These are phyloP conservation scores for Meles meles DNA, from an alignment of 2,113 vertebrate species.

Conservation along the genomic window DNA sequence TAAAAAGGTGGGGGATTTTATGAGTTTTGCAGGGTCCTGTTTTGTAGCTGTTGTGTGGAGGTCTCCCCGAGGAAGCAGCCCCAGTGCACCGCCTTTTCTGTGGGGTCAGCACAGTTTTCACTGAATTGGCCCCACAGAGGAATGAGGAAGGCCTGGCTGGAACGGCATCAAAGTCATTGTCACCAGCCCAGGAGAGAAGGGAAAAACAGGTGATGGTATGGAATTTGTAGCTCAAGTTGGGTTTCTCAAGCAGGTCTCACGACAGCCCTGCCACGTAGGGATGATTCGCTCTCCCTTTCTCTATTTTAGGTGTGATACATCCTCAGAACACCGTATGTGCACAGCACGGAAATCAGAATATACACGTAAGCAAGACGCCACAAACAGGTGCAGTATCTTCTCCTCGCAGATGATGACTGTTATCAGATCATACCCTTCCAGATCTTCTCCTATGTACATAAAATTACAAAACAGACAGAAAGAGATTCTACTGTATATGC, in stretches of 20 bases:
- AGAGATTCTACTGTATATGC: neutral
- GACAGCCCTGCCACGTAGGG: too few species aligned
- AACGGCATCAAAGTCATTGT: neutral
- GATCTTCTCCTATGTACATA: neutral
- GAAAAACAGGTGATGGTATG: neutral
- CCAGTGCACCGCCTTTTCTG: neutral
- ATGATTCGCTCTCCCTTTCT: neutral
- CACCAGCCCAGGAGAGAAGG: neutral
- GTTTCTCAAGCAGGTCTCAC: neutral
- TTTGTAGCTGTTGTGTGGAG: neutral
- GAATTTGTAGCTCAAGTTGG: neutral
- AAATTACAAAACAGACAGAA: neutral
- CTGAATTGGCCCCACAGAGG: neutral
- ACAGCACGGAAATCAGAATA: neutral
- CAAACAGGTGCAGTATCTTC: neutral
- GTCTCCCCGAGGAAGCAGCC: neutral
- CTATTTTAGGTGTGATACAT: neutral
- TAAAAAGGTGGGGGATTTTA: neutral
- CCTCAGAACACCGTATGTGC: neutral
- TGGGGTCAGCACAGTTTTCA: neutral
- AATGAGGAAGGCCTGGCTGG: neutral
- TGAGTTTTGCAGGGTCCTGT: neutral
- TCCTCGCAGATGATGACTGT: neutral
- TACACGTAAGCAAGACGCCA: neutral
- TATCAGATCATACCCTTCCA: neutral